These are phyloP conservation scores for Ovibos moschatus DNA, from an alignment of 2,113 vertebrate species.

Conservation along the genomic window DNA sequence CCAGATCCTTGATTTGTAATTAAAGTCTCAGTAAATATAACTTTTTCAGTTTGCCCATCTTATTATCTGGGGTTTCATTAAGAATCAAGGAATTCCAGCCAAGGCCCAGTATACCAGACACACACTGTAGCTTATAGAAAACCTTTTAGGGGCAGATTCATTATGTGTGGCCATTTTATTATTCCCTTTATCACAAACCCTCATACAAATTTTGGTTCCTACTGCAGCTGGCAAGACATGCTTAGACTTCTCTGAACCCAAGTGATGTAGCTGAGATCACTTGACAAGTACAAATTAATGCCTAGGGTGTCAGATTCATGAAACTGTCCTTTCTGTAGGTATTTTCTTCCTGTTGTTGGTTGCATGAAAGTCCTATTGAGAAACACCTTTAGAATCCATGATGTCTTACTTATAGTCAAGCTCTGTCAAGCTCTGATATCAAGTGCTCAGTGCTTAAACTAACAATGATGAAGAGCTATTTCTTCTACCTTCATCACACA, in stretches of 20 bases:
- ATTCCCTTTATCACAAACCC: background rate
- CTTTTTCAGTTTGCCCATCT: background rate
- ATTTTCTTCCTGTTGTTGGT: background rate
- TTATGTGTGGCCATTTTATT: background rate
- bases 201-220: background rate
- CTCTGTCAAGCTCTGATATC: background rate
- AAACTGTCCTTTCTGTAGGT: background rate
- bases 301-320: background rate
- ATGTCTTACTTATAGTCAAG: background rate
- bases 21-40: background rate
- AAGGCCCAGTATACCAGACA: background rate
- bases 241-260: background rate
- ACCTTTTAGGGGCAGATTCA: fast-evolving
- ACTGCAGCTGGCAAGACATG: background rate
- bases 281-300: background rate
- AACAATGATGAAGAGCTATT: background rate
- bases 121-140: background rate
- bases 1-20: background rate
- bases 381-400: background rate
- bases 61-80: background rate
- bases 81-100: background rate
- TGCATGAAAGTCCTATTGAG: background rate
- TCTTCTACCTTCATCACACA: background rate
- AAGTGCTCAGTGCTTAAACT: background rate
- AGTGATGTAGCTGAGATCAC: background rate